phyloP scores from a whole-genome alignment of 2,797 vertebrate genomes.

The Sus cebifrons region DNA sequence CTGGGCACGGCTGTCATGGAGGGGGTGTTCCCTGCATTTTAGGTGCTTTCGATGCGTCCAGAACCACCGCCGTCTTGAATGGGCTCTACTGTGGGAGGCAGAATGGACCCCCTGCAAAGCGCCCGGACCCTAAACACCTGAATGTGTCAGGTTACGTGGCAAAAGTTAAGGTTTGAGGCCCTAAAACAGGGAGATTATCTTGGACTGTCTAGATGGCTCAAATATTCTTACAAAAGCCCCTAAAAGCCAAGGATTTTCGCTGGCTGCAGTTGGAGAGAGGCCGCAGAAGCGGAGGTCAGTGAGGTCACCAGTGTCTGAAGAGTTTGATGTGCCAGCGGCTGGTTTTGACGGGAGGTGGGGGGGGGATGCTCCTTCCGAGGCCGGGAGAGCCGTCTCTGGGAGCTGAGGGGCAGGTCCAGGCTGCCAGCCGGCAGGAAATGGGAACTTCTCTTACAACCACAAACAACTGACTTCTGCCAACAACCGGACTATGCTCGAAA shows the following conservation, averaged over 20 bases:
- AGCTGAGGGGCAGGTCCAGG: neutral
- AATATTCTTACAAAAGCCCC: neutral
- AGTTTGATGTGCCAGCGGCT: neutral
- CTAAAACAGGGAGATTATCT: neutral
- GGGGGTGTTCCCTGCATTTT: neutral
- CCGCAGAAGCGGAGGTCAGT: neutral
- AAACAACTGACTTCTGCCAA: neutral
- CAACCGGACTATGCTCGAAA: neutral
- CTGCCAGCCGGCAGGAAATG: neutral
- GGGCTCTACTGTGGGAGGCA: neutral
- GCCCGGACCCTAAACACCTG: neutral
- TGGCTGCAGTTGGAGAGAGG: neutral
- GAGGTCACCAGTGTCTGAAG: neutral
- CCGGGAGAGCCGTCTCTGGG: neutral
- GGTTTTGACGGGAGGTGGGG: neutral
- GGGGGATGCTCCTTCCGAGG: neutral
- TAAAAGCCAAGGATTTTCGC: neutral
- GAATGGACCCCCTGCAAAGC: neutral
- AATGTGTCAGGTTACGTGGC: neutral
- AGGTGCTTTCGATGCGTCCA: neutral
- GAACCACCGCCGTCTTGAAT: neutral
- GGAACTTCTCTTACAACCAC: neutral
- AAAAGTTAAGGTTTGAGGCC: constrained; percentile 15
- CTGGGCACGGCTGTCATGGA: neutral
- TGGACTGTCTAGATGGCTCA: neutral